Percentiles rank a stretch among this genome's conserved stretches.
Conservation (phyloP, 2,797 vertebrate genomes). For the Danio albolineatus region DNA sequence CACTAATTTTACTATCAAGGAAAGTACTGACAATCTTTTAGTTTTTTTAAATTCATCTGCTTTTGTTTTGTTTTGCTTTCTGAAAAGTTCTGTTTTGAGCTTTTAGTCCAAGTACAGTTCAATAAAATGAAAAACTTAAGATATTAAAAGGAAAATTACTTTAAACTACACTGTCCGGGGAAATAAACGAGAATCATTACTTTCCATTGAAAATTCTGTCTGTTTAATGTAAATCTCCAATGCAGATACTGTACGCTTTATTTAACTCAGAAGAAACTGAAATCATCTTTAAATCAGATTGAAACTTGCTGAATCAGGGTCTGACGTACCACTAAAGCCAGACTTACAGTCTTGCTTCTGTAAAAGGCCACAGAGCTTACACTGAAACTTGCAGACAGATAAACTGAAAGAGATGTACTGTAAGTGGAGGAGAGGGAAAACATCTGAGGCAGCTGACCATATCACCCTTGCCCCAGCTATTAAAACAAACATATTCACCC, state of each 20-base stretch:
- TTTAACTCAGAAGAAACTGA: constrained; percentile 40
- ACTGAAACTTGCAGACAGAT: constrained; percentile 15
- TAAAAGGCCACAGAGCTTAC: constrained; percentile 10
- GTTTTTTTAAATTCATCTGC: too few relatives aligned
- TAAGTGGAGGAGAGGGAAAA: constrained; percentile 33
- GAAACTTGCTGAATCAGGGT: constrained; percentile 52
- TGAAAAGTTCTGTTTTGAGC: too few relatives aligned
- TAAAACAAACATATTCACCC: neutral
- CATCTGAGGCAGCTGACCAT: constrained; percentile 8
- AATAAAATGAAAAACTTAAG: too few relatives aligned
- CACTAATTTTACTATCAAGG: neutral
- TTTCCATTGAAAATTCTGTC: neutral
- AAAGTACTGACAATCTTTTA: neutral
- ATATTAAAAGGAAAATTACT: too few relatives aligned
- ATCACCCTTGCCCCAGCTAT: constrained; percentile 8
- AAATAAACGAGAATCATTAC: too few relatives aligned
- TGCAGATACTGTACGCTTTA: neutral
- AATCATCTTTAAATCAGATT: constrained; percentile 43
- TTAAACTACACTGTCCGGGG: too few relatives aligned
- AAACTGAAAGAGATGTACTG: constrained; percentile 40
- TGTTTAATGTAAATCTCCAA: neutral
- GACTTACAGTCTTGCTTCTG: constrained; percentile 44
- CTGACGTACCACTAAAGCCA: constrained; percentile 48
- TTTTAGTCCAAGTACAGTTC: neutral
- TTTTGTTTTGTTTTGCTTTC: too few relatives aligned